These are phyloP conservation scores for Hemichromis elongatus DNA, from an alignment of 2,113 vertebrate genomes.

Conservation along the genomic window DNA sequence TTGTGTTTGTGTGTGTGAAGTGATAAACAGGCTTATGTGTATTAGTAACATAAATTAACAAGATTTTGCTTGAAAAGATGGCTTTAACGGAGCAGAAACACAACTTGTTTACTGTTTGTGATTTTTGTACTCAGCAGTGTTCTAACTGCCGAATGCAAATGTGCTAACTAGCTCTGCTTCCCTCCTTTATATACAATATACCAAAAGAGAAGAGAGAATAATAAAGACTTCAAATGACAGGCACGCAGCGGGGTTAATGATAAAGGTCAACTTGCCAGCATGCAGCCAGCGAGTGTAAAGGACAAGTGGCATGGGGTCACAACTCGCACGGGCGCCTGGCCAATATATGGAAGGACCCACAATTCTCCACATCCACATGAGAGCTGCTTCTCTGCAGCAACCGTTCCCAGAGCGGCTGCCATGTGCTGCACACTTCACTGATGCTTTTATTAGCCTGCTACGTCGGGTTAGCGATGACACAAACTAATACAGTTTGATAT, in stretches of 20 bases:
- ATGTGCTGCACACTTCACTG: slow-evolving; percentile 15
- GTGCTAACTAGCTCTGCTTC: slow-evolving; percentile 26
- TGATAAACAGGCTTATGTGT: not conserved
- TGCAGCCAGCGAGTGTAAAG: slow-evolving; percentile 70
- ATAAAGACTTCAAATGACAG: slow-evolving; percentile 77
- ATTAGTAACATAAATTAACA: not conserved
- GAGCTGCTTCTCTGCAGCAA: not conserved
- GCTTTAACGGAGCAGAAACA: not conserved
- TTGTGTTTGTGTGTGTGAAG: not conserved
- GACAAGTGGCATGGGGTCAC: slow-evolving; percentile 70
- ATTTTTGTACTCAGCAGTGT: not conserved
- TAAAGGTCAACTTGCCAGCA: slow-evolving; percentile 75
- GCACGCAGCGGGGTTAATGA: slow-evolving; percentile 75
- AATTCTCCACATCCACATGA: slow-evolving; percentile 33
- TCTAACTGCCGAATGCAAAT: slow-evolving; percentile 27
- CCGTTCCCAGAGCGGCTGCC: slow-evolving; percentile 27
- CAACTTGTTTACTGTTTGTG: not conserved
- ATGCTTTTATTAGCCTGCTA: slow-evolving; percentile 54
- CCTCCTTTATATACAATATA: slow-evolving; percentile 36
- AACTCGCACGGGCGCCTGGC: slow-evolving; percentile 60
- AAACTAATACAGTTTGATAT: slow-evolving; percentile 55
- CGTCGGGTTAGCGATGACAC: slow-evolving; percentile 29
- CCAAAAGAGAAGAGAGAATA: slow-evolving; percentile 65
- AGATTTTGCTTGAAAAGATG: not conserved
- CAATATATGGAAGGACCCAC: slow-evolving; percentile 52